Base-by-base conservation (phyloP, 2,113 vertebrate species). In the Neomonachus schauinslandi region DNA sequence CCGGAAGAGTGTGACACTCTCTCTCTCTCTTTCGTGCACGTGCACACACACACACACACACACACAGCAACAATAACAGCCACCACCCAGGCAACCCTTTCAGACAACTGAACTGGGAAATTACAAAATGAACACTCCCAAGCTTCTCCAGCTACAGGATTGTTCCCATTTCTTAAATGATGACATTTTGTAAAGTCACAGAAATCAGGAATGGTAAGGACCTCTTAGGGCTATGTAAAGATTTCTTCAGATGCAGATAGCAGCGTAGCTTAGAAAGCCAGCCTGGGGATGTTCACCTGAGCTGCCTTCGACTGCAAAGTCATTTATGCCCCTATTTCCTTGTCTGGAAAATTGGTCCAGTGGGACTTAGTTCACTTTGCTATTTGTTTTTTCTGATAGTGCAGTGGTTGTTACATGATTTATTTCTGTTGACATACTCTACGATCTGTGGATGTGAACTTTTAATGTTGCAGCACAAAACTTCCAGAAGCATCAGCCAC, bases 81-180 rank as follows among this genome's bases (percentile, higher is more conserved):
- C 91, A 42, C 53, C 89, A 39, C 67, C 84, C 74, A 88, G 80
- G 57, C 94, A 93, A 71, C 84, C 53, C 95, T 91, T 91, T 93
- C 96, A 85, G 88, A 91, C 77, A 97, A 85, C 85, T 96, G 94
- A 96, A 91, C 95, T 95, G 95, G 92, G 95, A 97, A 98, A 97
- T 97, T 86, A 95, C 96, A 97, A 97, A 95, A 96, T 91, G 72
- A 95, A 89, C 72, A 89, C 88, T 95, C 76, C 91, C 71, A 53
- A 89, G 76, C 84, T 81, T 88, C 71, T 51, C 69, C 69, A 57
- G 69, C 71, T 92, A 31, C 21, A 42, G 51, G 92, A 74, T 91
- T 89, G 53, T 84, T 92, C 74, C 95, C 39, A 61, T 63, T 69
- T 89, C 95, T 96, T 96, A 95, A 96, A 96, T 7, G 74, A 72